phyloP scores from a whole-genome alignment of 2,113 vertebrate genomes.

The Labeo catla region DNA sequence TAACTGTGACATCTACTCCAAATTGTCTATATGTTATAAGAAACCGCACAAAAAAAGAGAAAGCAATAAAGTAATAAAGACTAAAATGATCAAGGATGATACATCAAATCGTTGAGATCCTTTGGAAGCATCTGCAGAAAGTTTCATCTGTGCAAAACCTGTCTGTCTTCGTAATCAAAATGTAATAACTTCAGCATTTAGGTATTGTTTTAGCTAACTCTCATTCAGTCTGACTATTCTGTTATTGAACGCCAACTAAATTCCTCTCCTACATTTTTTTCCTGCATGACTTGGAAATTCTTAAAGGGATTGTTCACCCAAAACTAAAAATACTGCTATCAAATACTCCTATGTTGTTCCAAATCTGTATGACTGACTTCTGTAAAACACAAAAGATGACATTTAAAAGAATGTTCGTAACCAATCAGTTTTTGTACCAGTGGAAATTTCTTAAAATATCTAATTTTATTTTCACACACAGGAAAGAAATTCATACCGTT shows the following conservation, averaged over 20 bases:
- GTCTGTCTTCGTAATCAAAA: neutral
- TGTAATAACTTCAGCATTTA: neutral
- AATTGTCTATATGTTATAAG: too few relatives aligned
- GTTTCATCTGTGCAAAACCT: neutral
- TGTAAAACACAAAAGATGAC: too few relatives aligned
- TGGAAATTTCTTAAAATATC: too few relatives aligned
- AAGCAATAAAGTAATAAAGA: too few relatives aligned
- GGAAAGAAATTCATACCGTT: too few relatives aligned
- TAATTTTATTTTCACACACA: too few relatives aligned
- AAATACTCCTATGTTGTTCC: too few relatives aligned
- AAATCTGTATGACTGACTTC: too few relatives aligned
- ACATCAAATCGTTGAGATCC: neutral
- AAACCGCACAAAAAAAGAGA: too few relatives aligned
- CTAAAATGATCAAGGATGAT: neutral
- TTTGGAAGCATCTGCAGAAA: neutral
- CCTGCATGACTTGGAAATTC: neutral
- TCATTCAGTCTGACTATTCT: neutral
- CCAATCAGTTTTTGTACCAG: too few relatives aligned
- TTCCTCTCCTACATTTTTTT: neutral
- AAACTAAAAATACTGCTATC: neutral
- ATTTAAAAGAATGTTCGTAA: too few relatives aligned
- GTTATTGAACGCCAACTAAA: neutral
- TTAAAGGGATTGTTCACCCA: neutral
- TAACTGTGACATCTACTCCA: too few relatives aligned
- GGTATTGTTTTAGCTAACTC: neutral